These are phyloP conservation scores for Microctenopoma steveboyesi DNA, from an alignment of 2,797 vertebrate species.

Conservation along the genomic window DNA sequence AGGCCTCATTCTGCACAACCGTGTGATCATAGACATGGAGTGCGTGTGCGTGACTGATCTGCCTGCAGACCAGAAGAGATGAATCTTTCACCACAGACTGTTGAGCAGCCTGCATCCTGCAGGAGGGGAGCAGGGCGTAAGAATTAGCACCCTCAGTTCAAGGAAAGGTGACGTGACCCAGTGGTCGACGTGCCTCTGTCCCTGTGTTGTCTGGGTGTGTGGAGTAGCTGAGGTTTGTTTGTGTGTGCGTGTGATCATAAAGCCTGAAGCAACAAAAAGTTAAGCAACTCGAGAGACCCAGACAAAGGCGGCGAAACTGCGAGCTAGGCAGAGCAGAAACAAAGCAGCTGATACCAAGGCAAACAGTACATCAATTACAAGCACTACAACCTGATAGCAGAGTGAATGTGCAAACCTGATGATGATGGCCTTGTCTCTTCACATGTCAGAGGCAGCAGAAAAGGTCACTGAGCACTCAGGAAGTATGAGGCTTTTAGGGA, in stretches of 20 bases:
- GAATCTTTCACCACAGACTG: too few relatives aligned
- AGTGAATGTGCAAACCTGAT: slow-evolving; percentile 67
- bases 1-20: too few relatives aligned
- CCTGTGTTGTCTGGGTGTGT: too few relatives aligned
- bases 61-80: too few relatives aligned
- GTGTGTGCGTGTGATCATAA: neutral
- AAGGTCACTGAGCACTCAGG: slow-evolving; percentile 84
- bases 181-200: too few relatives aligned
- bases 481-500: slow-evolving; percentile 92
- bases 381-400: slow-evolving; percentile 55
- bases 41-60: too few relatives aligned
- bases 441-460: slow-evolving; percentile 77
- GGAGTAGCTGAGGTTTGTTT: neutral
- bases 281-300: slow-evolving; percentile 17
- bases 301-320: slow-evolving; percentile 20
- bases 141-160: too few relatives aligned
- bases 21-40: too few relatives aligned
- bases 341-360: slow-evolving; percentile 43
- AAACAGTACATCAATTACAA: slow-evolving; percentile 65
- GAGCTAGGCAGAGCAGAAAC: slow-evolving; percentile 49
- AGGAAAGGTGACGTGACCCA: too few relatives aligned
- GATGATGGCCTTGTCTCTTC: slow-evolving; percentile 72
- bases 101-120: too few relatives aligned
- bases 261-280: slow-evolving; percentile 2
- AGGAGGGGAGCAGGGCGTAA: too few relatives aligned